These are phyloP conservation scores for Takifugu ocellatus DNA, from an alignment of 2,797 vertebrate genomes.

Conservation along the genomic window DNA sequence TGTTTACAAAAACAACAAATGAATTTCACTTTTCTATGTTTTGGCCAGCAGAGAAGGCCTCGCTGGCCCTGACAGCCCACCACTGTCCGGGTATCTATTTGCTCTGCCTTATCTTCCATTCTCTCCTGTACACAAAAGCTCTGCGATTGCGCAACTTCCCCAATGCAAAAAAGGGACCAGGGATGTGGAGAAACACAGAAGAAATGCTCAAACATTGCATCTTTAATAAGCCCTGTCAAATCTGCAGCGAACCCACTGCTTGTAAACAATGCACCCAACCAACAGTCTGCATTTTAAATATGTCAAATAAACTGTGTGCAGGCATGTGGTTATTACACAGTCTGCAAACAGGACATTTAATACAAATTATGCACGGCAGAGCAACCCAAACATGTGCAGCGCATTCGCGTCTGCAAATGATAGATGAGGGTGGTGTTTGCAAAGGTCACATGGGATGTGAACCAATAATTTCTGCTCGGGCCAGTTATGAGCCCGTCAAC, in stretches of 20 bases:
- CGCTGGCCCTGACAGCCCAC: no score
- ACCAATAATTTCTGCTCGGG: constrained; percentile 49
- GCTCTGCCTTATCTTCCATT: constrained; percentile 17
- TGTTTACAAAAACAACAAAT: no score
- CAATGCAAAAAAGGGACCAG: constrained; percentile 15
- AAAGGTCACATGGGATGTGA: constrained; percentile 63
- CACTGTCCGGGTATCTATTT: constrained; percentile 19
- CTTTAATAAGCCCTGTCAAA: constrained; percentile 29
- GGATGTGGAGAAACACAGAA: constrained; percentile 6
- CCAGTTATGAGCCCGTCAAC: constrained; percentile 49
- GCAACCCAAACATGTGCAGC: constrained; percentile 29
- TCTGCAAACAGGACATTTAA: constrained; percentile 14
- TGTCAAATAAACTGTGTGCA: constrained; percentile 22
- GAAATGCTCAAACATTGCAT: constrained; percentile 4
- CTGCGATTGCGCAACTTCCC: constrained; percentile 23
- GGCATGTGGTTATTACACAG: constrained; percentile 33
- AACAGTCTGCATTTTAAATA: constrained; percentile 36
- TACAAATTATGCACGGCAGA: constrained; percentile 42
- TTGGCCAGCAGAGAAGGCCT: no score
- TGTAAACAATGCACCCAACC: constrained; percentile 17
- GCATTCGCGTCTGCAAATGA: constrained; percentile 47
- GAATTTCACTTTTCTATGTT: no score
- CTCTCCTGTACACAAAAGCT: constrained; percentile 12
- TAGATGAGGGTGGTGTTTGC: constrained; percentile 37
- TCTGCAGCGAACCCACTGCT: constrained; percentile 28